Base-by-base conservation (phyloP, 2,888 invertebrate species). In the Frankliniella intonsa region DNA sequence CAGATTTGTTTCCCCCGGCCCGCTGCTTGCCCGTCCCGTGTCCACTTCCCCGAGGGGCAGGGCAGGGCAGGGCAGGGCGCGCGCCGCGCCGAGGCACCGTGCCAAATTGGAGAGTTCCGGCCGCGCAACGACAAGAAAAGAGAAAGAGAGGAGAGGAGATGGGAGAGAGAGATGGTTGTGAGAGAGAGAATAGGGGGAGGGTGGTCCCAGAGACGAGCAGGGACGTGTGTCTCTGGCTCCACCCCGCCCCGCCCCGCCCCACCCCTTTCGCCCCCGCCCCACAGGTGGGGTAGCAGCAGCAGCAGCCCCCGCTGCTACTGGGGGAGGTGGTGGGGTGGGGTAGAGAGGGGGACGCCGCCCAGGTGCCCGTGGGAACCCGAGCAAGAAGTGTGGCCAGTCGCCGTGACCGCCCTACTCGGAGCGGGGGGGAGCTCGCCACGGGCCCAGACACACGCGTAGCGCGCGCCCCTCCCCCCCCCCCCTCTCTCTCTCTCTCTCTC, bases 21-120 rank as follows among this genome's bases (percentile, higher is more conserved):
- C 5, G 38, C 38, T 38, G 82, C 84, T 84, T 84, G 84, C 84
- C 84, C 83, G 82, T 84, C 83, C 83, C 83, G 82, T 83, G 82
- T 84, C 83, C 83, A 83, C 83, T 81, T 76, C 83, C 55, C 14
- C 55, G 55, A 19, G 17, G 55, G 14, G 55, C 38, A 5, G 38
- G 38, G 38, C 38, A n/a, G n/a, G 38, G 38, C 38, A 11, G 55
- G 17, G 19, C 55, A 12, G 55, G 12, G 55, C 55, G 55, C 55
- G 14, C 55, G 55, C 55, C 55, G 55, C 55, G 17, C 55, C 55
- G 55, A 2, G 14, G 55, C 55, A 12, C 55, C 55, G 55, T 19
- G 38, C 38, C 38, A 38, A 38, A 38, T 38, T 38, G 38, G 38
- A 55, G 55, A 7, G 55, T 19, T 19, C 55, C 55, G 55, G 14